Conservation (phyloP, 2,113 vertebrate genomes). For the human region DNA sequence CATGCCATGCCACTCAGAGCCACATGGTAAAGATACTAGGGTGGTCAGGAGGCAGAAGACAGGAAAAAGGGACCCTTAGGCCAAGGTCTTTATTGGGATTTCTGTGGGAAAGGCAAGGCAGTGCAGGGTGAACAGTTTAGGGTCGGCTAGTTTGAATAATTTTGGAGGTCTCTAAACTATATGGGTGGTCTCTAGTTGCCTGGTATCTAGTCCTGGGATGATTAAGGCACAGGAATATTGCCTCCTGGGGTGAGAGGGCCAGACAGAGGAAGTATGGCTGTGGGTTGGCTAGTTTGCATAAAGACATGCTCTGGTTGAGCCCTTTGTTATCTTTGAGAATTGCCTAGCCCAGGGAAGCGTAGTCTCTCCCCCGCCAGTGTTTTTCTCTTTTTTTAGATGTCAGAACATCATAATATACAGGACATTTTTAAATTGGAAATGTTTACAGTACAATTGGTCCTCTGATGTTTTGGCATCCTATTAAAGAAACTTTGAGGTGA, state of each 20-base stretch:
- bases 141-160: not conserved
- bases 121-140: not conserved
- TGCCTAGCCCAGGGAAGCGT: not conserved
- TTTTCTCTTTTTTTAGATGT: not conserved
- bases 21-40: not conserved
- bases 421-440: not conserved
- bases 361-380: not conserved
- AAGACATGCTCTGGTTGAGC: not conserved
- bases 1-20: not conserved
- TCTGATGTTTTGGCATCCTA: not conserved
- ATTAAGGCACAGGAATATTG: not conserved
- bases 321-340: not conserved
- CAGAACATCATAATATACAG: not conserved
- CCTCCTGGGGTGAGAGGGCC: not conserved
- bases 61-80: not conserved
- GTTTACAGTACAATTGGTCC: not conserved
- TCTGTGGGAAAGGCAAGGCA: not conserved
- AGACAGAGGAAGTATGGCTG: not conserved
- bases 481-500: not conserved
- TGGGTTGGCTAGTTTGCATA: not conserved
- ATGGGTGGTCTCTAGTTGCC: not conserved
- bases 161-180: not conserved
- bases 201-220: not conserved
- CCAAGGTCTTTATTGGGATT: too few species aligned
- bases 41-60: not conserved